These are phyloP conservation scores for Calephelis nemesis DNA, from an alignment of 1,140 invertebrate species.

Conservation along the genomic window DNA sequence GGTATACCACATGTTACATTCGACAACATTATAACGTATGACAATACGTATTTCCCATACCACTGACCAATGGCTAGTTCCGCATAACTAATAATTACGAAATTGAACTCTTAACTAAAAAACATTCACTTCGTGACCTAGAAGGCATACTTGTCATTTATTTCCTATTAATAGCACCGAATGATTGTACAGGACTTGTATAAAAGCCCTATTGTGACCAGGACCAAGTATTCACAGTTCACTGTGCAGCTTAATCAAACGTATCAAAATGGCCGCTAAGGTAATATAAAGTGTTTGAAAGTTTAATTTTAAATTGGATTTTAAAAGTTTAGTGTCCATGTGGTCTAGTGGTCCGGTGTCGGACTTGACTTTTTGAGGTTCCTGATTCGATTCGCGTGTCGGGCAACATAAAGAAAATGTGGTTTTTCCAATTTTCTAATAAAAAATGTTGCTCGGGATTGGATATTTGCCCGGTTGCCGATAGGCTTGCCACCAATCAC, in stretches of 20 bases:
- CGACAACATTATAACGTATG: not conserved
- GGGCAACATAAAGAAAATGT: no score
- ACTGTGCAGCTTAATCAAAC: slow-evolving; percentile 65
- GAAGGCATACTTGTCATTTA: slow-evolving; percentile 57
- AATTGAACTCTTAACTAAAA: slow-evolving; percentile 66
- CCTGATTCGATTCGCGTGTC: no score
- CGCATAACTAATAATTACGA: slow-evolving; percentile 55
- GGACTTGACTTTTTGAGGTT: no score
- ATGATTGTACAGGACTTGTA: slow-evolving; percentile 59
- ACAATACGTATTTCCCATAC: not conserved
- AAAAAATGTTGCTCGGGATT: no score
- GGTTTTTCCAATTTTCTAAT: no score
- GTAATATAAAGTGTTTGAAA: slow-evolving; percentile 35
- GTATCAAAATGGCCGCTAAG: slow-evolving; percentile 73
- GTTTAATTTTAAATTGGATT: not conserved
- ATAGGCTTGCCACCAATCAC: no score
- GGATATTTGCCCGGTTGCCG: no score
- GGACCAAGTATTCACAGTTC: slow-evolving; percentile 69
- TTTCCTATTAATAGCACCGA: slow-evolving; percentile 70
- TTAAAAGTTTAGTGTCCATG: not conserved
- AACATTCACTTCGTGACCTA: slow-evolving; percentile 65
- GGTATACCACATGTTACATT: no score
- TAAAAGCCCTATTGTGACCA: slow-evolving; percentile 56
- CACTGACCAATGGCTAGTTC: slow-evolving; percentile 47
- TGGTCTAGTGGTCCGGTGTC: no score